Evolutionary conservation across 2,797 vertebrate species (phyloP), one percentile per base, ranked within the genome.

Genomic region (Sebastolobus alascanus): DNA sequence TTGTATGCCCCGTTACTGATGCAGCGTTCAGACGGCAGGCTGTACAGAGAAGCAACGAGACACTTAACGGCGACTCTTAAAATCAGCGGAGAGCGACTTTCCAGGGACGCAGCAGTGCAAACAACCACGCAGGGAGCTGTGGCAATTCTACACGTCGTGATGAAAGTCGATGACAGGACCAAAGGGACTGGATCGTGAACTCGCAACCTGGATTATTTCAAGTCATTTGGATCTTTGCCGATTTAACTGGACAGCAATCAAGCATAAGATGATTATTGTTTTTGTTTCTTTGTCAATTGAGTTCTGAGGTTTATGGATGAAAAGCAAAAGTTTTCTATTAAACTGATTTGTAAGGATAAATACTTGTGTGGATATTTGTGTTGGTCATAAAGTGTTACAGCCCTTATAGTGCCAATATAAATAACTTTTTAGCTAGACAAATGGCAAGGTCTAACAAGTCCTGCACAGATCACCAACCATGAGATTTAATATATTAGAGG

Each of bases 271-370:
- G 25, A 1, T 8, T 20, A 4, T 46, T 8, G 1, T 38, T 35
- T 68, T 43, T 55, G 1, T 4, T 55, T 43, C 0, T 75, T 54
- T 25, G 6, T 22, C 1, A 50, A 14, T 54, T 71, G 12, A 31
- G 7, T 69, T n/a, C 12, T 75, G 31, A 31, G 2, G 11, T 60
- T 68, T 16, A 10, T 33, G 13, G 5, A 37, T 50, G 11, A 0
- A 52, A 52, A 52, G 50, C 18, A 52, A 31, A 11, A 14, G 11
- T 84, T 54, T 54, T 84, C 2, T 72, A 86, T 67, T 83, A 88
- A 87, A 85, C 3, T 43, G 0, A 20, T 72, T 87, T 85, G 29
- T 81, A 55, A 55, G 25, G 2, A 64, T 3, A 31, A 40, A 1
- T 29, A 7, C 4, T 10, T 12, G 5, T 37, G 38, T 63, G 18